A percentile compares a stretch with the other conserved stretches of the same genome.
phyloP scores from a whole-genome alignment of 2,888 invertebrate species.

The Pediacus dermestoides region DNA sequence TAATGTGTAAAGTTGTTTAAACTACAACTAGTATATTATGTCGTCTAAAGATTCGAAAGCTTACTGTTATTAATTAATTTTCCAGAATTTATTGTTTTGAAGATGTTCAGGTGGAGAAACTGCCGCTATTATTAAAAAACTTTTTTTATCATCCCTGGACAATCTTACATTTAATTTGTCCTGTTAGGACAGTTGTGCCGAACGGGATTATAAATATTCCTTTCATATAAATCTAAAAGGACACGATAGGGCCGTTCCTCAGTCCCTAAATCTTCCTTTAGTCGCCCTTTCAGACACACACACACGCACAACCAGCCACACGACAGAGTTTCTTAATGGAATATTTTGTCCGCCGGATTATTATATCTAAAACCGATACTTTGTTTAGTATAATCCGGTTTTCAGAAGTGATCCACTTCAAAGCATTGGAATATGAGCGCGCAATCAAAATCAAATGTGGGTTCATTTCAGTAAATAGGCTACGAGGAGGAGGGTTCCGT shows the following conservation, averaged over 20 bases:
- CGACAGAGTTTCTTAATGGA: conserved; percentile 27
- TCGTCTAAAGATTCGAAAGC: no score
- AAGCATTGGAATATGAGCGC: conserved; percentile 41
- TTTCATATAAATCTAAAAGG: conserved; percentile 43
- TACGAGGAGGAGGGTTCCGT: conserved; percentile 20
- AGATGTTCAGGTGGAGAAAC: no score
- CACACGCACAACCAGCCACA: no score
- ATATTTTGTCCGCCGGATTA: conserved; percentile 26
- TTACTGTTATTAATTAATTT: no score
- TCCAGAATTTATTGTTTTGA: no score
- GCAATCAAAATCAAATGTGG: conserved; percentile 48
- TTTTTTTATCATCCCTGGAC: no score
- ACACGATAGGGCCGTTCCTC: conserved; percentile 26
- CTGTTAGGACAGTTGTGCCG: conserved; percentile 33
- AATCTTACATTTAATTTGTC: conserved; percentile 44
- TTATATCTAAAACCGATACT: conserved; percentile 36
- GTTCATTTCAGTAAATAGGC: conserved; percentile 45
- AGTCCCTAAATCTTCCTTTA: conserved; percentile 24
- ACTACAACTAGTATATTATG: no score
- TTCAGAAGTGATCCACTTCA: conserved; percentile 40
- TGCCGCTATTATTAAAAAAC: no score
- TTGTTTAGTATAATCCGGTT: conserved; percentile 44
- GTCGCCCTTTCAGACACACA: no score
- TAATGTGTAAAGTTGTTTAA: no score
- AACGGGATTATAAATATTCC: conserved; percentile 45